Conservation (phyloP, 1,140 invertebrate species). For the Gonatopus flavifemur region DNA sequence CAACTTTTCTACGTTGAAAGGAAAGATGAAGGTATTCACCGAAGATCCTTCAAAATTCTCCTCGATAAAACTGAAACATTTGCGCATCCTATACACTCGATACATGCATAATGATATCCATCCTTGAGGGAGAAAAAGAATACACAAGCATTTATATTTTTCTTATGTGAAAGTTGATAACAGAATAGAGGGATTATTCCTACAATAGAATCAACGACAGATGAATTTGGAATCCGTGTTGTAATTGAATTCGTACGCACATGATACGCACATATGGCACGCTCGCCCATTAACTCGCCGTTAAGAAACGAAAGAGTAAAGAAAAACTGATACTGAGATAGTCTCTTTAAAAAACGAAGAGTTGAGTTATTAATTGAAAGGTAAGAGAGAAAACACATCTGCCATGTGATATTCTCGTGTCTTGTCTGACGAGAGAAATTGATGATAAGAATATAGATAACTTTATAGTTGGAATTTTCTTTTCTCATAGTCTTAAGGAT, state of each 20-base stretch:
- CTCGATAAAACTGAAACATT: too few relatives aligned
- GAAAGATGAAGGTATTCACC: too few relatives aligned
- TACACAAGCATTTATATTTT: background rate
- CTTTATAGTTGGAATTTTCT: conserved; percentile 48
- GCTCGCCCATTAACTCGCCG: conserved; percentile 12
- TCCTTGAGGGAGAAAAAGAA: background rate
- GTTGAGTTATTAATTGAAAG: too few relatives aligned
- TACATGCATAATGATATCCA: background rate
- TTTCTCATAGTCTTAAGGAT: conserved; percentile 38
- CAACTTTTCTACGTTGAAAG: too few relatives aligned
- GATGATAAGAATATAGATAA: conserved; percentile 51
- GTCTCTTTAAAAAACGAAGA: too few relatives aligned
- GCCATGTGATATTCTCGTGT: conserved; percentile 59
- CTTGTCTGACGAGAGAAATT: conserved; percentile 57
- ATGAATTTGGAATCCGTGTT: too few relatives aligned
- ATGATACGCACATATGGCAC: conserved; percentile 10
- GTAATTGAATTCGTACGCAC: too few relatives aligned
- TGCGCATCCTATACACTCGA: background rate
- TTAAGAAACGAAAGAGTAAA: conserved; percentile 9
- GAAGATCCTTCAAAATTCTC: too few relatives aligned
- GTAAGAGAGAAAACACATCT: conserved; percentile 34
- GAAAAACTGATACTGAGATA: too few relatives aligned
- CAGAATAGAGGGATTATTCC: too few relatives aligned
- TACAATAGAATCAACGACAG: too few relatives aligned
- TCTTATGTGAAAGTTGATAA: too few relatives aligned